phyloP scores from a whole-genome alignment of 2,113 vertebrate genomes.

The Pterocles burchelli region DNA sequence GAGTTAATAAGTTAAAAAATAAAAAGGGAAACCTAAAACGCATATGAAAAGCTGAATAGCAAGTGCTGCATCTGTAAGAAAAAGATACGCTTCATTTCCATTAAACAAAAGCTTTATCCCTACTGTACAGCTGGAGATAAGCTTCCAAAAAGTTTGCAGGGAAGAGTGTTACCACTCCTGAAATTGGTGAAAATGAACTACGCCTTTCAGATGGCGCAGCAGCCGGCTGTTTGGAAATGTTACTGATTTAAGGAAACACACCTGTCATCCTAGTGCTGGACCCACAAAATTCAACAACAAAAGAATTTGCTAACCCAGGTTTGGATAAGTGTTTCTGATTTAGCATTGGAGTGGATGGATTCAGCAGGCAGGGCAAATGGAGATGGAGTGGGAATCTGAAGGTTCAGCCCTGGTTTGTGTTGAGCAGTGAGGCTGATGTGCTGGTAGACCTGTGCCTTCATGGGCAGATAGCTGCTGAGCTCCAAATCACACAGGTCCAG shows the following conservation, averaged over 20 bases:
- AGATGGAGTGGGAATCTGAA: not conserved
- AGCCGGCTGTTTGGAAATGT: not conserved
- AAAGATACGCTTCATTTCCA: not conserved
- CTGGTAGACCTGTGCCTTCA: not conserved
- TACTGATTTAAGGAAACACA: not conserved
- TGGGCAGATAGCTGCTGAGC: fast-evolving
- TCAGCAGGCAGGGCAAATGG: not conserved
- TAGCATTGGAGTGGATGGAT: not conserved
- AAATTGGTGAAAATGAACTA: not conserved
- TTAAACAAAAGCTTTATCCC: not conserved
- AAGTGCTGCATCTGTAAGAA: not conserved
- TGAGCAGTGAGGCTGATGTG: not conserved
- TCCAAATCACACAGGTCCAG: not conserved
- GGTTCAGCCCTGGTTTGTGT: not conserved
- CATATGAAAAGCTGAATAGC: not conserved
- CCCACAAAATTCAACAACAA: not conserved
- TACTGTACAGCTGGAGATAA: conserved; percentile 31
- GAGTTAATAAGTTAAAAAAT: conserved; percentile 72
- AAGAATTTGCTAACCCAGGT: not conserved
- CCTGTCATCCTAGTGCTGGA: not conserved
- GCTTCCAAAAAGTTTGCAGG: conserved; percentile 9
- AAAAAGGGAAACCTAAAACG: conserved; percentile 26
- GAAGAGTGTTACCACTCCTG: not conserved
- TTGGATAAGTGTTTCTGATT: not conserved
- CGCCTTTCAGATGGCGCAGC: not conserved